Base-by-base conservation (phyloP, 2,113 vertebrate species). In the Gopherus flavomarginatus region DNA sequence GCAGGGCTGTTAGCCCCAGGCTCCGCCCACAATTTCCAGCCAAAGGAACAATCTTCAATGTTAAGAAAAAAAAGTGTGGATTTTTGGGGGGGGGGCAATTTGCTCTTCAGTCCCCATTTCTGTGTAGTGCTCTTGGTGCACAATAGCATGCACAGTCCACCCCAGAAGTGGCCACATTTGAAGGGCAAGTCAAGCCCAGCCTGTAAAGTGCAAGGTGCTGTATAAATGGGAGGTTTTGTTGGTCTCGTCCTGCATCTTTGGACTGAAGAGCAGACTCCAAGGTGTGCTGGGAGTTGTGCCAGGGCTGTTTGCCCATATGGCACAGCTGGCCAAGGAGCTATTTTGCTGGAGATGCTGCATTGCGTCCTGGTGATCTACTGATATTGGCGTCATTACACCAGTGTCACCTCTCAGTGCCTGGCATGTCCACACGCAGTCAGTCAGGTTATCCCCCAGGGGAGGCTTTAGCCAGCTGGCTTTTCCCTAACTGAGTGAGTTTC, bases 101-200 rank as follows among this genome's bases (percentile, higher is more conserved):
- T 27, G 6, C 26, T 47, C 42, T 14, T 78, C 42, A 47, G 2
- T 47, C 24, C 42, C 72, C 24, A n/a, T 72, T 72, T n/a, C 65
- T 19, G n/a, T 4, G 65, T 72, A 72, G 38, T 26, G 72, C 6
- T 26, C 8, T 11, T 22, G 22, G 72, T 12, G 19, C 38, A 3
- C 44, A 26, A 44, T 3, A 5, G 11, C 42, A 27, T 26, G 38
- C 42, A 27, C 14, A 26, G 29, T 29, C 16, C 38, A 44, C 27
- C 81, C 79, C 38, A 29, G 52, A 47, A 47, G 42, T 47, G 56
- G n/a, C 5, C 21, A 7, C 3, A n/a, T 5, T 81, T 3, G 89
- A 1, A 0, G 0, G 69, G 87, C 0, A 3, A 89, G 11, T 3
- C n/a, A 38, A 22, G 35, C 11, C n/a, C 38, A 26, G 38, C 38